A percentile compares a stretch with the other conserved stretches of the same genome.
Conservation (phyloP, 2,888 invertebrate species). For the Tipula helvola region DNA sequence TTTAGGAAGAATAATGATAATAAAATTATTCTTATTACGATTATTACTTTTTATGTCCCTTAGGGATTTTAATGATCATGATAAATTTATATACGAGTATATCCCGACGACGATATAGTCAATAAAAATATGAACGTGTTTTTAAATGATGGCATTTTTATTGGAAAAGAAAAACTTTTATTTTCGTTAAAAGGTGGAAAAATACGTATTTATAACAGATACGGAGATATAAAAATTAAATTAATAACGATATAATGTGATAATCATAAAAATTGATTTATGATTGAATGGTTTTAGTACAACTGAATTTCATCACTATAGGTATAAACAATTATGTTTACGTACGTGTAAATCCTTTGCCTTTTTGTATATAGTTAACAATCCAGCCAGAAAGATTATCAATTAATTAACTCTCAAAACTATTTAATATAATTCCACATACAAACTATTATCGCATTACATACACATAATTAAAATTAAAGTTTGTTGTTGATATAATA, state of each 20-base stretch:
- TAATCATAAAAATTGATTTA: conserved; percentile 4
- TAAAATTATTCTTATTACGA: conserved; percentile 4
- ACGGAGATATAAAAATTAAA: neutral
- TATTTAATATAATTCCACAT: neutral
- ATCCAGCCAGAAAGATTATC: neutral
- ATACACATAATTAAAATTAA: neutral
- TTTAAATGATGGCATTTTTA: neutral
- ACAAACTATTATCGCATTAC: neutral
- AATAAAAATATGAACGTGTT: conserved; percentile 1
- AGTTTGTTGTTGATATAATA: neutral
- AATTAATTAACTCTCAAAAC: neutral
- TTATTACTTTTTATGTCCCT: neutral
- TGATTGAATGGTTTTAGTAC: neutral
- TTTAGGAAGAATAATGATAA: neutral
- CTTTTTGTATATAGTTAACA: neutral
- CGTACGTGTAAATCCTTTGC: neutral
- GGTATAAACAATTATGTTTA: neutral
- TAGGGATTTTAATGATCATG: neutral
- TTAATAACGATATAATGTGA: neutral
- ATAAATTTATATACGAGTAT: neutral
- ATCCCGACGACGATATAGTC: neutral
- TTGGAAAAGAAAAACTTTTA: neutral
- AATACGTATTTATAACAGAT: neutral
- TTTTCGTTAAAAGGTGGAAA: neutral
- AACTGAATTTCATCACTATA: neutral